Evolutionary conservation across 1,140 invertebrate species (phyloP).

Genomic region (Drosophila hydei): DNA sequence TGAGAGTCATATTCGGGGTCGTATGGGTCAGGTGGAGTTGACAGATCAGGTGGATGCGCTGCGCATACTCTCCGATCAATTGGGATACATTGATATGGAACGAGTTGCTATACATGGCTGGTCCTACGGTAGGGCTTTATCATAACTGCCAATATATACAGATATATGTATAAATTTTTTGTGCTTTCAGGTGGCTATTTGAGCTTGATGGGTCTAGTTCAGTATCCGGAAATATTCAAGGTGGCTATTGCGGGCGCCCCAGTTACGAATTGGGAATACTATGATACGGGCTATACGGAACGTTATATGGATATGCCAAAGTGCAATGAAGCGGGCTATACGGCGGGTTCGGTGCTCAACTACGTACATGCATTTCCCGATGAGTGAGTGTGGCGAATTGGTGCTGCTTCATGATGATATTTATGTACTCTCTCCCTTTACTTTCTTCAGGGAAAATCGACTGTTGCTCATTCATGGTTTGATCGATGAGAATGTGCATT

Average conservation of each 20-base stretch:
- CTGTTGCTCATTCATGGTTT: slow-evolving; percentile 98
- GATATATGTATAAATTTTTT: neutral
- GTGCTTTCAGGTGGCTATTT: slow-evolving; percentile 88
- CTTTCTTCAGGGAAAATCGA: slow-evolving; percentile 90
- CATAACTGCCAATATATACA: neutral
- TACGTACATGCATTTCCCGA: slow-evolving; percentile 95
- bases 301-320: slow-evolving; percentile 98
- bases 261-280: slow-evolving; percentile 97
- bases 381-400: slow-evolving; percentile 87
- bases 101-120: slow-evolving; percentile 98
- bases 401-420: slow-evolving; percentile 15
- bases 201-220: slow-evolving; percentile 93
- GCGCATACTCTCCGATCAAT: slow-evolving; percentile 92
- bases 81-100: slow-evolving; percentile 95
- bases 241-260: slow-evolving; percentile 97
- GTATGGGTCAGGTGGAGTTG: slow-evolving; percentile 97
- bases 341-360: slow-evolving; percentile 90
- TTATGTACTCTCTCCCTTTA: neutral
- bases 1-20: slow-evolving; percentile 93
- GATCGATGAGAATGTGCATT: slow-evolving; percentile 99
- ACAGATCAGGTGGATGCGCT: slow-evolving; percentile 98
- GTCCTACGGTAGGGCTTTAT: slow-evolving; percentile 94
- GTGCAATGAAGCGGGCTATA: slow-evolving; percentile 91
- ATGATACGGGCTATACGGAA: slow-evolving; percentile 96
- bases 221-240: slow-evolving; percentile 93